These are phyloP conservation scores for Argopecten irradians DNA, from an alignment of 1,140 invertebrate genomes.

Conservation along the genomic window DNA sequence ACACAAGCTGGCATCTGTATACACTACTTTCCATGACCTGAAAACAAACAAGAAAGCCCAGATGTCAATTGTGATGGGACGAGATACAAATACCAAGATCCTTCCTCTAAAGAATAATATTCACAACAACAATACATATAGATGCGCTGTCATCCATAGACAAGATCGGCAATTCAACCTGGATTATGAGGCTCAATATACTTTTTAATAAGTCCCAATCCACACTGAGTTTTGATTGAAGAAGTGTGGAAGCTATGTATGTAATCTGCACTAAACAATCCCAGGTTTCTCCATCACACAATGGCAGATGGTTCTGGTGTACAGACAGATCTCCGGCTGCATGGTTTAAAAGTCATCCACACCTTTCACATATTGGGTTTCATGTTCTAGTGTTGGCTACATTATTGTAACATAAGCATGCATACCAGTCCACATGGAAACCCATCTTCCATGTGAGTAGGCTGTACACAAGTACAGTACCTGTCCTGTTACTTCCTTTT, in stretches of 20 bases:
- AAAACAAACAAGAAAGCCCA: background rate
- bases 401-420: background rate
- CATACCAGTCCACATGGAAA: background rate
- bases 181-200: background rate
- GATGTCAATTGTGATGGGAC: background rate
- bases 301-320: background rate
- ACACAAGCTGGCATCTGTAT: background rate
- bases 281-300: background rate
- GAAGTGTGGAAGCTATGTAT: background rate
- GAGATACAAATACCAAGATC: background rate
- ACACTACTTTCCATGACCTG: background rate
- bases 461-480: background rate
- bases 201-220: background rate
- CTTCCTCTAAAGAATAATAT: background rate
- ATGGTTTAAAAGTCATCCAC: slow-evolving; percentile 6
- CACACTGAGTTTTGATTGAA: background rate
- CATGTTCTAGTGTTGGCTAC: background rate
- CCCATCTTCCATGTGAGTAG: background rate
- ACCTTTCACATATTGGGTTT: slow-evolving; percentile 21
- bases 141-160: background rate
- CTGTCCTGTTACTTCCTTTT: background rate
- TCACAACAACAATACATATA: background rate
- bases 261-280: background rate
- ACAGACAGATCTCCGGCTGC: background rate
- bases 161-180: background rate